Percentiles rank a stretch among this genome's conserved stretches.
Conservation (phyloP, 2,797 vertebrate species). For the Bradypus variegatus region DNA sequence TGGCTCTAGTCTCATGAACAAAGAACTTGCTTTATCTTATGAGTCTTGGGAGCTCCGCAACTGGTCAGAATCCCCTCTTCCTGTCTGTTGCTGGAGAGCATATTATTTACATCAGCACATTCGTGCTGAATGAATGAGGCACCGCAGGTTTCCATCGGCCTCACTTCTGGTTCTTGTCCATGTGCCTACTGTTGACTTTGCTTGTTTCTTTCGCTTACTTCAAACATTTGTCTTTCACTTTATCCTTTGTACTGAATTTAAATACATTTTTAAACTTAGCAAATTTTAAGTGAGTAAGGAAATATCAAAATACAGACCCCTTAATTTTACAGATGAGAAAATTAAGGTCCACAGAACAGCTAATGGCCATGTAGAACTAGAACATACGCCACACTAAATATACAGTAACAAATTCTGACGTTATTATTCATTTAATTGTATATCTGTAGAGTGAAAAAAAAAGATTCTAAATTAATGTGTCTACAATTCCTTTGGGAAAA, state of each 20-base stretch:
- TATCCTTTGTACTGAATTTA: background rate
- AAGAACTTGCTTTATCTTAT: background rate
- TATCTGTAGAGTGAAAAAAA: background rate
- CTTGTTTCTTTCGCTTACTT: background rate
- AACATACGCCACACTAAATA: background rate
- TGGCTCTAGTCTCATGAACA: background rate
- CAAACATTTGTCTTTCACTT: background rate
- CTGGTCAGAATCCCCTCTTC: too few relatives aligned
- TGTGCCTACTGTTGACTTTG: background rate
- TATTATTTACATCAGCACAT: background rate
- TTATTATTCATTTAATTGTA: conserved; percentile 7
- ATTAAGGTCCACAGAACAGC: conserved; percentile 10
- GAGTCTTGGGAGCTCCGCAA: background rate
- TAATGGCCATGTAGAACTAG: background rate
- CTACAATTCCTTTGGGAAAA: conserved; percentile 11
- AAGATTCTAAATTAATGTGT: background rate
- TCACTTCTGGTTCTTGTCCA: background rate
- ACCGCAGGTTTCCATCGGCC: background rate
- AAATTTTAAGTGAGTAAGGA: conserved; percentile 31
- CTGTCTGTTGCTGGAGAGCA: background rate
- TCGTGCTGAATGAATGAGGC: fast-evolving
- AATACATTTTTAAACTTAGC: conserved; percentile 10
- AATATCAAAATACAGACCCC: conserved; percentile 12
- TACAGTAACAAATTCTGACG: background rate
- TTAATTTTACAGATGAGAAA: conserved; percentile 38